Conservation (phyloP, 64 coral and sea anemone genomes). For the Orbicella faveolata region DNA sequence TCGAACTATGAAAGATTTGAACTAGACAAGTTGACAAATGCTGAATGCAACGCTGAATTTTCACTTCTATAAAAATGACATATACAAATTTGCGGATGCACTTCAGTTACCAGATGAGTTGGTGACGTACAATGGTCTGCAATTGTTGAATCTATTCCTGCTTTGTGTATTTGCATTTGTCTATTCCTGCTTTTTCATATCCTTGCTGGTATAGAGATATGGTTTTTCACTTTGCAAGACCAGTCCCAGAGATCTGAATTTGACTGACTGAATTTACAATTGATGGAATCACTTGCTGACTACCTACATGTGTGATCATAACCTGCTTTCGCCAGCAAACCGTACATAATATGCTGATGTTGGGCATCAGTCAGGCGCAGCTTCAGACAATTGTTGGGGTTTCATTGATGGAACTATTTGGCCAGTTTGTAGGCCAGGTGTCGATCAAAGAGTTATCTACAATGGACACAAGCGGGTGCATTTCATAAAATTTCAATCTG, state of each 20-base stretch:
- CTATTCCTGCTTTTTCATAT: too few species aligned
- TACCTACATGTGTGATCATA: too few species aligned
- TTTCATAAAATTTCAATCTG: too few species aligned
- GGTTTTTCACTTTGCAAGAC: too few species aligned
- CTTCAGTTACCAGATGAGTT: constrained; percentile 48
- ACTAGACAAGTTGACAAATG: constrained; percentile 45
- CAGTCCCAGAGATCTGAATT: too few species aligned
- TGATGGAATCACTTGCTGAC: too few species aligned
- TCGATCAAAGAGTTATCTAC: constrained; percentile 5
- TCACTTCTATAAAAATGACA: constrained; percentile 46
- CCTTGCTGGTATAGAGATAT: too few species aligned
- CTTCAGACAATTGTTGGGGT: constrained; percentile 9
- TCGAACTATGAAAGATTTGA: constrained; percentile 67
- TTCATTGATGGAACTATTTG: too few species aligned
- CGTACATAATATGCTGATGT: neutral
- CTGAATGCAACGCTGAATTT: constrained; percentile 44
- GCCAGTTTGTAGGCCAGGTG: neutral
- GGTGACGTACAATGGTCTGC: constrained; percentile 20
- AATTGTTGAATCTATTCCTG: neutral
- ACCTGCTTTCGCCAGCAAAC: too few species aligned
- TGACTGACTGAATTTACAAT: too few species aligned
- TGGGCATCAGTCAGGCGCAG: constrained; percentile 11
- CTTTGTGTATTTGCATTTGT: too few species aligned
- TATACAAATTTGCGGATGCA: constrained; percentile 25
- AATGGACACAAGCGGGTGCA: constrained; percentile 1